Percentiles rank a stretch among this genome's conserved stretches.
These are phyloP conservation scores for Molanna angustata DNA, from an alignment of 2,888 invertebrate species.

Conservation along the genomic window DNA sequence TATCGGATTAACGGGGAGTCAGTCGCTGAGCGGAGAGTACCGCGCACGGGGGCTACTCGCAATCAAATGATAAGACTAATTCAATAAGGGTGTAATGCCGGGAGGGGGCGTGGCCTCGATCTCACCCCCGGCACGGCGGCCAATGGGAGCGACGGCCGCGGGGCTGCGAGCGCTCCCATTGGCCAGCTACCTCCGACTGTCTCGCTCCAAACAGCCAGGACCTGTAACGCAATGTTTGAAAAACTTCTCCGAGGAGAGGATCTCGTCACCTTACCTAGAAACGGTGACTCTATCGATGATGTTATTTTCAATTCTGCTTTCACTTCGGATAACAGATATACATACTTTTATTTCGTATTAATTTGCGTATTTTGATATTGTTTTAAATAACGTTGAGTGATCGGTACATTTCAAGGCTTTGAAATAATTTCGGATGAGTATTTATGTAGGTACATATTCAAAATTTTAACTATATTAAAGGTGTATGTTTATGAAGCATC, in stretches of 20 bases:
- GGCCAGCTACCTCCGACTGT: slow-evolving; percentile 10
- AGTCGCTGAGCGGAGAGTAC: slow-evolving; percentile 46
- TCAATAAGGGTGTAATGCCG: slow-evolving; percentile 67
- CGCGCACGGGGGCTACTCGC: slow-evolving; percentile 53
- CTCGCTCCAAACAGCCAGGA: not conserved
- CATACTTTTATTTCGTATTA: no score
- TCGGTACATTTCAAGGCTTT: no score
- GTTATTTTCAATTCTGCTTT: no score
- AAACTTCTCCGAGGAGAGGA: slow-evolving; percentile 11
- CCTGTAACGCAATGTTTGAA: slow-evolving; percentile 17
- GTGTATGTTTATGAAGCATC: no score
- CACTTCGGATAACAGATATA: no score
- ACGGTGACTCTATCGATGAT: not conserved
- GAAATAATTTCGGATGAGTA: no score
- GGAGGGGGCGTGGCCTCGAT: slow-evolving; percentile 50
- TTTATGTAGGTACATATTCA: no score
- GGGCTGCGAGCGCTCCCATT: slow-evolving; percentile 8
- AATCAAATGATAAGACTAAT: slow-evolving; percentile 76
- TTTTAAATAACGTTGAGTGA: no score
- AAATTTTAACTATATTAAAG: no score
- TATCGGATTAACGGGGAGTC: slow-evolving; percentile 39
- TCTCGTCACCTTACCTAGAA: no score
- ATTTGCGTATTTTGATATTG: no score
- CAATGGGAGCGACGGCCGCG: slow-evolving; percentile 37
- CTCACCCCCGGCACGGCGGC: slow-evolving; percentile 40